Percentiles rank a stretch among this genome's conserved stretches.
These are phyloP conservation scores for Actinemys pallida DNA, from an alignment of 2,113 vertebrate species.

Conservation along the genomic window DNA sequence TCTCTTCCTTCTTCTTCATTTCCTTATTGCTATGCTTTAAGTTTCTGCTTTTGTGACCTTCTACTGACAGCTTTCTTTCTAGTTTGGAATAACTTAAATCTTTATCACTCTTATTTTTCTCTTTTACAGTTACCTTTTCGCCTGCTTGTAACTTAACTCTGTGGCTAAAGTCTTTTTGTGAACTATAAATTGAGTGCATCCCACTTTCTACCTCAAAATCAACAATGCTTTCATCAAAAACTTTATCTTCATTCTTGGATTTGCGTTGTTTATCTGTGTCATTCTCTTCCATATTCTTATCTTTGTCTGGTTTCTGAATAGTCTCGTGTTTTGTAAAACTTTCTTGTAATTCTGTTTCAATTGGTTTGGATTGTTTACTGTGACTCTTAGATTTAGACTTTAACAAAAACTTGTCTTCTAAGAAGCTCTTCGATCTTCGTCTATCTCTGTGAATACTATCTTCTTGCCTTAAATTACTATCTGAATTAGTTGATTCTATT, in stretches of 20 bases:
- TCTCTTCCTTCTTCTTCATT: constrained; percentile 87
- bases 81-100: constrained; percentile 70
- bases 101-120: constrained; percentile 87
- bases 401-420: constrained; percentile 82
- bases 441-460: constrained; percentile 86
- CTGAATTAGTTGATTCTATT: constrained; percentile 78
- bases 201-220: constrained; percentile 48
- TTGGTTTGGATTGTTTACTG: constrained; percentile 77
- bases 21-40: constrained; percentile 79
- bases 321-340: constrained; percentile 61
- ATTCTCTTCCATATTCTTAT: constrained; percentile 74
- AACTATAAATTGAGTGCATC: constrained; percentile 32
- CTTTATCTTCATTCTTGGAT: constrained; percentile 79
- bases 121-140: constrained; percentile 81
- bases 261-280: constrained; percentile 86
- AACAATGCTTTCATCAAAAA: constrained; percentile 74
- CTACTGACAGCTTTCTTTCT: constrained; percentile 83
- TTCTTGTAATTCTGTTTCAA: constrained; percentile 81
- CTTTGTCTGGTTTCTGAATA: constrained; percentile 82
- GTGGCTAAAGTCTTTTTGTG: constrained; percentile 77
- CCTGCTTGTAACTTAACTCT: constrained; percentile 65
- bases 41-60: constrained; percentile 80
- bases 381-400: constrained; percentile 87
- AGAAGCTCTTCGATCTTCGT: constrained; percentile 86
- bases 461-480: constrained; percentile 84